These are phyloP conservation scores for Philopedon plagiatum DNA, from an alignment of 2,888 invertebrate genomes.

Conservation along the genomic window DNA sequence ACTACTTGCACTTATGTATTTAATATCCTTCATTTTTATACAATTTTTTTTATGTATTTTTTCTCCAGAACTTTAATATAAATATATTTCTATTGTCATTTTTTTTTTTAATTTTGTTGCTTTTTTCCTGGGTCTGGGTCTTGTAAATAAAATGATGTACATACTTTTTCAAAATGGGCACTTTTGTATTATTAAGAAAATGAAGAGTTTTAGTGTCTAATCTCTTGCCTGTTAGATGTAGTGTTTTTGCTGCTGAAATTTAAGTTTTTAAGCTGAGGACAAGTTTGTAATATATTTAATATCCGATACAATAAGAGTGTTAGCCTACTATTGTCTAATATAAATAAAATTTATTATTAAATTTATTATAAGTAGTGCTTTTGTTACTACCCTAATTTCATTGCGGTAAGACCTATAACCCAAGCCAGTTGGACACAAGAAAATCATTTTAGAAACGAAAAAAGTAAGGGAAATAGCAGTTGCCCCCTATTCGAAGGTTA, in stretches of 20 bases:
- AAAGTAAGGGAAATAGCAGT: neutral
- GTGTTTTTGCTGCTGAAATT: constrained; percentile 43
- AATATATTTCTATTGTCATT: constrained; percentile 67
- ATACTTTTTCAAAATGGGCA: constrained; percentile 41
- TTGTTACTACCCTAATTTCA: constrained; percentile 35
- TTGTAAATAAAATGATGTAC: constrained; percentile 53
- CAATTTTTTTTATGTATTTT: constrained; percentile 65
- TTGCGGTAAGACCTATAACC: constrained; percentile 59
- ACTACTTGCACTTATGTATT: constrained; percentile 62
- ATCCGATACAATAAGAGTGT: constrained; percentile 59
- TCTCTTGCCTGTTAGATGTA: constrained; percentile 61
- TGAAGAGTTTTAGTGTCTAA: constrained; percentile 34
- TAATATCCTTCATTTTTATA: constrained; percentile 61
- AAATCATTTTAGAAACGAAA: too few relatives aligned
- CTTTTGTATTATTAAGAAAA: constrained; percentile 27
- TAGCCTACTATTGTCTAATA: constrained; percentile 64
- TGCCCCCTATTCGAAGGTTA: too few relatives aligned
- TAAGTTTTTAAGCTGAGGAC: constrained; percentile 41
- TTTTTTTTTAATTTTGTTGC: constrained; percentile 56
- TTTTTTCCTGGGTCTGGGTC: constrained; percentile 49
- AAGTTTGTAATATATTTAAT: constrained; percentile 45
- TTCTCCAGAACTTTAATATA: constrained; percentile 65
- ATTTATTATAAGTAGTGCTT: constrained; percentile 61
- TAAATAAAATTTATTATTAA: constrained; percentile 66
- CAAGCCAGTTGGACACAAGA: too few relatives aligned